Percentiles rank a stretch among this genome's conserved stretches.
phyloP scores from a whole-genome alignment of 2,113 vertebrate species.

The Donacobius atricapilla region DNA sequence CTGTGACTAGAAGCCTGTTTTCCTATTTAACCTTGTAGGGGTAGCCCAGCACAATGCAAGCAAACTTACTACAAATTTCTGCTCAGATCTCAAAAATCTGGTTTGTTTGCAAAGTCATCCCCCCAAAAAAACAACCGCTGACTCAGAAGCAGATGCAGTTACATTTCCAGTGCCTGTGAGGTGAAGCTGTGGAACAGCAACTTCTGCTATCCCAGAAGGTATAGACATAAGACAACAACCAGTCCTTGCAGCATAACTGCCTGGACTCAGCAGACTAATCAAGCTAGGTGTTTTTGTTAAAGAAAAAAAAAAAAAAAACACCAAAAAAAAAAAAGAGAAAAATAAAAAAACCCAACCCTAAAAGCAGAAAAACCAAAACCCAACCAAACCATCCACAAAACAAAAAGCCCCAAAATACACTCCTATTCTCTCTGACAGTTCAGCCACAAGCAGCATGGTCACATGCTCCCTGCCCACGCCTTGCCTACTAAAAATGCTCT shows the following conservation, averaged over 20 bases:
- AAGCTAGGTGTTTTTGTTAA: not conserved
- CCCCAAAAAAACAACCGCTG: not conserved
- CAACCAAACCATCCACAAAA: not conserved
- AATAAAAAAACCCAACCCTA: rapidly evolving
- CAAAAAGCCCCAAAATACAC: not conserved
- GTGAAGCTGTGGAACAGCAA: not conserved
- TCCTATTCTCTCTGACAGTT: not conserved
- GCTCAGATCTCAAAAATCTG: not conserved
- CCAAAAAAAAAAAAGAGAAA: rapidly evolving
- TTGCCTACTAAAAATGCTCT: not conserved
- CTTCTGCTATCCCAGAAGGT: not conserved
- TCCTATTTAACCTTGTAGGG: not conserved
- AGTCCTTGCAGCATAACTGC: not conserved
- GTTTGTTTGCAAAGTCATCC: not conserved
- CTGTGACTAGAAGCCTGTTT: not conserved
- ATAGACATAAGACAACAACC: not conserved
- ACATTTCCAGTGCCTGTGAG: not conserved
- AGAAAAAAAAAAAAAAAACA: not conserved
- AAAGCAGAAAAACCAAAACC: not conserved
- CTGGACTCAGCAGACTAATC: not conserved
- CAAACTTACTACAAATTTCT: rapidly evolving
- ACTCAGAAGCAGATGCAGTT: not conserved
- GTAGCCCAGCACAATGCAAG: not conserved
- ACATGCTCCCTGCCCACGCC: not conserved
- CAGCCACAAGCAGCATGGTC: not conserved